Evolutionary conservation across 2,797 vertebrate genomes (phyloP).

Genomic region (Anisognathus igniventris): DNA sequence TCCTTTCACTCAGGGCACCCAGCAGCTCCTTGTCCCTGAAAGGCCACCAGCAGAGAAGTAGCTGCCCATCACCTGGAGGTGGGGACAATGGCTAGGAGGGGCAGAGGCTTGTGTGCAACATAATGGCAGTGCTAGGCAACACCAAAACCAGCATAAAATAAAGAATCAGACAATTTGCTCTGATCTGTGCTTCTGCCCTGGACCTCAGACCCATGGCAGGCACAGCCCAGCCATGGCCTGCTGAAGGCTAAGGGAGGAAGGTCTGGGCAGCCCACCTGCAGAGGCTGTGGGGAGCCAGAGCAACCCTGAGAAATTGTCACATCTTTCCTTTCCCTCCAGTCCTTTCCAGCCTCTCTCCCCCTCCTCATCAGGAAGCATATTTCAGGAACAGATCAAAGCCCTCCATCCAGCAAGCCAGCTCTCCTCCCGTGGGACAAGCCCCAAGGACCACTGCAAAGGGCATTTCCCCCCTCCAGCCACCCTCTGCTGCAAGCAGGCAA

Average conservation of each 20-base stretch:
- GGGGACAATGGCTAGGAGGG: background rate
- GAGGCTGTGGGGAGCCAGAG: background rate
- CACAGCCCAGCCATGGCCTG: background rate
- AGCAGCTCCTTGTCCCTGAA: background rate
- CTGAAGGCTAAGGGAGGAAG: background rate
- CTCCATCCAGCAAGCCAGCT: fast-evolving
- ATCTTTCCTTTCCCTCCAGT: background rate
- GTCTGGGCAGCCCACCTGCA: background rate
- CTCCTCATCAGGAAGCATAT: background rate
- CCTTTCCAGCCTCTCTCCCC: background rate
- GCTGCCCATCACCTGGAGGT: background rate
- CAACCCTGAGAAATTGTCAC: background rate
- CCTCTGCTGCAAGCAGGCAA: background rate
- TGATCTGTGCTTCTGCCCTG: background rate
- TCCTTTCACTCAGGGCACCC: background rate
- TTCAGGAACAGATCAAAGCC: background rate
- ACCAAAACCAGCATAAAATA: background rate
- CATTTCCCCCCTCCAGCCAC: background rate
- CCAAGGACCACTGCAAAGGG: background rate
- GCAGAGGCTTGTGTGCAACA: background rate
- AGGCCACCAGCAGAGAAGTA: background rate
- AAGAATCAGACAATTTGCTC: background rate
- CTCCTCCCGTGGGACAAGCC: background rate
- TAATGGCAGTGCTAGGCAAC: background rate
- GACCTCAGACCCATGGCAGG: background rate